A percentile compares a stretch with the other conserved stretches of the same genome.
phyloP scores from a whole-genome alignment of 1,140 invertebrate species.

The Chironomus tepperi region DNA sequence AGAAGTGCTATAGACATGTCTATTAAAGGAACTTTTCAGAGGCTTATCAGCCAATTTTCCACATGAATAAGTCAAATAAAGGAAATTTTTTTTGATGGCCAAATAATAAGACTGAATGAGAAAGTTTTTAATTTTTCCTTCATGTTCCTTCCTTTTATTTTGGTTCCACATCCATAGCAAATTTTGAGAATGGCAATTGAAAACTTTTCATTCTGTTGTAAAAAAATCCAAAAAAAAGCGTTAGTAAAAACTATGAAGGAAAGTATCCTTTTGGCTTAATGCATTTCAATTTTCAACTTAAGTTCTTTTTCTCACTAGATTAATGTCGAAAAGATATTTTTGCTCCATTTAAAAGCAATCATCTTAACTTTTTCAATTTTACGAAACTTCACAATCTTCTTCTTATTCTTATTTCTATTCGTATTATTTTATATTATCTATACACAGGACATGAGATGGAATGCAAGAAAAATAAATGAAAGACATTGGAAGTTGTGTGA shows the following conservation, averaged over 20 bases:
- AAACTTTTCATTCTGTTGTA: too few relatives aligned
- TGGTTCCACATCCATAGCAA: neutral
- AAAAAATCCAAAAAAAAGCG: too few relatives aligned
- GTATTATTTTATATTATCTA: neutral
- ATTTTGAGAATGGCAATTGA: too few relatives aligned
- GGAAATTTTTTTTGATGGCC: too few relatives aligned
- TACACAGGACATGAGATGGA: neutral
- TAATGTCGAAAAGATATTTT: constrained; percentile 1
- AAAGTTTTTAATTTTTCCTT: neutral
- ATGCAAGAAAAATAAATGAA: neutral
- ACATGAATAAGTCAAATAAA: neutral
- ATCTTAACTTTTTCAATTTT: constrained; percentile 15
- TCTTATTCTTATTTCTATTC: neutral
- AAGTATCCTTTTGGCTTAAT: constrained; percentile 1
- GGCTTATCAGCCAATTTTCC: neutral
- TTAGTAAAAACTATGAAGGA: neutral
- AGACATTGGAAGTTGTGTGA: neutral
- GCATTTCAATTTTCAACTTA: neutral
- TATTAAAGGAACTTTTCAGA: neutral
- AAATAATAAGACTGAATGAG: too few relatives aligned
- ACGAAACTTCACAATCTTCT: neutral
- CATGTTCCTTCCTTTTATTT: neutral
- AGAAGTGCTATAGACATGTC: too few relatives aligned
- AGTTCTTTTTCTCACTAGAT: neutral
- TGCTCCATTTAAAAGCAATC: constrained; percentile 8